phyloP scores from a whole-genome alignment of 2,797 vertebrate genomes.

The Tangara arthus region DNA sequence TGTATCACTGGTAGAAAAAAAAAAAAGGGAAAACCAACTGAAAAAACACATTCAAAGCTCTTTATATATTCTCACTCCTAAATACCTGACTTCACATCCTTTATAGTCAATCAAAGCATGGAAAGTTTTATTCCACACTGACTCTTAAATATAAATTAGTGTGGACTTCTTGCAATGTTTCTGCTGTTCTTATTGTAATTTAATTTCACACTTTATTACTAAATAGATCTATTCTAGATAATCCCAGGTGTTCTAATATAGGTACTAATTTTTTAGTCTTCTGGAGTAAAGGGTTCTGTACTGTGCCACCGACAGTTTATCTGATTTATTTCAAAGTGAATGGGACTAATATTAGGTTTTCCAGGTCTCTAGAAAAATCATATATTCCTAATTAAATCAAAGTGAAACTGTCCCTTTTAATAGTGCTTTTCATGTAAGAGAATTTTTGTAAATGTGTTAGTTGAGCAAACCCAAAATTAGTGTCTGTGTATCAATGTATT shows the following conservation, averaged over 20 bases:
- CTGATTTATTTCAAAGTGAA: neutral
- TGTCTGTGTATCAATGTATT: neutral
- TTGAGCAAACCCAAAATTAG: neutral
- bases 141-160: neutral
- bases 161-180: neutral
- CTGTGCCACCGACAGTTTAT: neutral
- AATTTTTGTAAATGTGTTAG: neutral
- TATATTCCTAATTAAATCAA: neutral
- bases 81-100: neutral
- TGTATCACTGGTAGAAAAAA: neutral
- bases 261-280: neutral
- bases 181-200: neutral
- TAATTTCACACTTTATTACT: neutral
- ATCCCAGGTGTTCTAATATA: neutral
- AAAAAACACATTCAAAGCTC: fast-evolving
- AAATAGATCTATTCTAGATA: neutral
- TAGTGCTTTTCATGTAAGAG: neutral
- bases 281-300: neutral
- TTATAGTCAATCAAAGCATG: neutral
- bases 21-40: fast-evolving
- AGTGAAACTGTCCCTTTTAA: neutral
- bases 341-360: neutral
- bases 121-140: neutral
- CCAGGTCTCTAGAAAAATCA: neutral
- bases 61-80: neutral